phyloP scores from a whole-genome alignment of 2,113 vertebrate species.

The Alectura lathami region DNA sequence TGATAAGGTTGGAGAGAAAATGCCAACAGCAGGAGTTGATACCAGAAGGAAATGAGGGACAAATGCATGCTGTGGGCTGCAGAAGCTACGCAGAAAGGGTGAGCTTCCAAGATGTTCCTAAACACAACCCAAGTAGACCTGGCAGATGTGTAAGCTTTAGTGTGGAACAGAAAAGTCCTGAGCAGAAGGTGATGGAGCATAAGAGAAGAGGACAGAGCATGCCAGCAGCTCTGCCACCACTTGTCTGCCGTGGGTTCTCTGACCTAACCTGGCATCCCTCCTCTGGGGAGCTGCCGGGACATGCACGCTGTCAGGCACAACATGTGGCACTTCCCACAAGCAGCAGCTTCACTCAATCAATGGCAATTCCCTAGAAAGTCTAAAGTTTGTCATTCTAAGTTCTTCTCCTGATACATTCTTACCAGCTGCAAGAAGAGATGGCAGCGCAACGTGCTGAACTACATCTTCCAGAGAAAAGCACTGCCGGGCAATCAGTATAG shows the following conservation, averaged over 20 bases:
- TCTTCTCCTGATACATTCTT: not conserved
- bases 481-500: conserved; percentile 78
- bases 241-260: not conserved
- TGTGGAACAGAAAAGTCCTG: fast-evolving
- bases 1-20: not conserved
- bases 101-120: not conserved
- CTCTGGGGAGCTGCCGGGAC: not conserved
- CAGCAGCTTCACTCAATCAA: not conserved
- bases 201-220: not conserved
- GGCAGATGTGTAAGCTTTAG: not conserved
- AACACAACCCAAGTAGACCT: not conserved
- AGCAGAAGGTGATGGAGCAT: not conserved
- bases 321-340: not conserved
- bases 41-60: not conserved
- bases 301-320: fast-evolving
- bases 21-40: fast-evolving
- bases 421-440: conserved; percentile 82
- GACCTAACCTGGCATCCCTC: fast-evolving
- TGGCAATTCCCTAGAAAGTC: not conserved
- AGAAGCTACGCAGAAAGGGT: not conserved
- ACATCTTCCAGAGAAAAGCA: conserved; percentile 82
- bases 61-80: not conserved
- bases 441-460: conserved; percentile 77
- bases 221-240: not conserved
- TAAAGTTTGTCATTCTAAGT: not conserved